Conservation (phyloP, 2,888 invertebrate genomes). For the Epinotia bilunana region DNA sequence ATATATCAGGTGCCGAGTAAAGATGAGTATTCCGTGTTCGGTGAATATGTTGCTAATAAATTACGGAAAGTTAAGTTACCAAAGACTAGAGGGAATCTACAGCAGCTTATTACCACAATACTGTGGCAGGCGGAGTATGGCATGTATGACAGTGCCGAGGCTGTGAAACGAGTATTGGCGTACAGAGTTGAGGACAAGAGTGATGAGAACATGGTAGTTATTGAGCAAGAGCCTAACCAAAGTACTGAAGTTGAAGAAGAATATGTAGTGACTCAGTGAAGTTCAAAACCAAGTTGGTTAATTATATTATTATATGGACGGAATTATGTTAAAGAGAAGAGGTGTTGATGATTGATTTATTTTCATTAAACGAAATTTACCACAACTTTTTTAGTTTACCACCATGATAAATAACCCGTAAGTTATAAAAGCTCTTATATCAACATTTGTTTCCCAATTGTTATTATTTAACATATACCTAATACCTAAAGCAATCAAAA, state of each 20-base stretch:
- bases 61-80: conserved; percentile 69
- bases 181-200: conserved; percentile 59
- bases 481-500: too few species aligned
- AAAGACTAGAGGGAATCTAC: conserved; percentile 71
- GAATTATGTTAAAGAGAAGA: too few species aligned
- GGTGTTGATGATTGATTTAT: background rate
- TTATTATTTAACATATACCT: too few species aligned
- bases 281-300: background rate
- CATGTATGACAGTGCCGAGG: conserved; percentile 71
- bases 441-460: too few species aligned
- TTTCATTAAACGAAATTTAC: background rate
- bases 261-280: conserved; percentile 10
- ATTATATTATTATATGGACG: too few species aligned
- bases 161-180: conserved; percentile 71
- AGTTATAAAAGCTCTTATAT: too few species aligned
- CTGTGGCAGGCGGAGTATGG: conserved; percentile 80
- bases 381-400: background rate
- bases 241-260: conserved; percentile 31
- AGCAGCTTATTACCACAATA: conserved; percentile 77
- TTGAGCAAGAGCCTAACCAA: conserved; percentile 38
- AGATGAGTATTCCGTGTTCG: conserved; percentile 76
- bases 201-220: conserved; percentile 10
- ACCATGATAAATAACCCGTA: background rate
- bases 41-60: conserved; percentile 78
- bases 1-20: conserved; percentile 58